Base-by-base conservation (phyloP, 2,797 vertebrate species). In the Emys orbicularis region DNA sequence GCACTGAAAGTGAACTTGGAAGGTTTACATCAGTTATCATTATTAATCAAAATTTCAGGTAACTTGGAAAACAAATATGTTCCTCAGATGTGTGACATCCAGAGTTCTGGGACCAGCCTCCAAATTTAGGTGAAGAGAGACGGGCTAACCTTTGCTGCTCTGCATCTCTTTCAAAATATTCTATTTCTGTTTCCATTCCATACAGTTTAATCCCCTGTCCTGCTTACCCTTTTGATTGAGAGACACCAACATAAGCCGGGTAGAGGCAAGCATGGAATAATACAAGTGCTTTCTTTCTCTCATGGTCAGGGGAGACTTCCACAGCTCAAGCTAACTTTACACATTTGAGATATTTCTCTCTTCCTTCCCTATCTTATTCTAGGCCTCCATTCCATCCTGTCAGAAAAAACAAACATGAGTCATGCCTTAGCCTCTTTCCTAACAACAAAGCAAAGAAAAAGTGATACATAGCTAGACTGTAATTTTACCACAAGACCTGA, bases 141-240 rank as follows among this genome's bases (percentile, higher is more conserved):
- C 88, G 92, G 90, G 82, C 72, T 96, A 97, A 96, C 95, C 93
- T 95, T 96, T 95, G 90, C 50, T 90, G 90, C 90, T 92, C 95
- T 52, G 82, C 89, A 85, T 92, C 87, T 57, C 91, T 95, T 97
- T 95, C 86, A 90, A 96, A 90, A 95, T 86, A 97, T 96, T 98
- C 97, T 97, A 97, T 98, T 98, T 97, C 91, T 98, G 97, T 97
- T 97, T 94, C 94, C 82, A 80, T 61, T 89, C 82, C 90, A 91
- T 54, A 65, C 47, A 87, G 79, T 74, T 82, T 57, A 94, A 92
- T 90, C 94, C 95, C 90, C 18, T 47, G 88, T 93, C 87, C 94
- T 81, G 89, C 79, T 95, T 89, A 68, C 19, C 77, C 88, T 91
- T 96, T 83, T 89, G 92, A 95, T 79, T 81, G 83, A 76, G 59